These are phyloP conservation scores for Mola mola DNA, from an alignment of 2,113 vertebrate genomes.

Conservation along the genomic window DNA sequence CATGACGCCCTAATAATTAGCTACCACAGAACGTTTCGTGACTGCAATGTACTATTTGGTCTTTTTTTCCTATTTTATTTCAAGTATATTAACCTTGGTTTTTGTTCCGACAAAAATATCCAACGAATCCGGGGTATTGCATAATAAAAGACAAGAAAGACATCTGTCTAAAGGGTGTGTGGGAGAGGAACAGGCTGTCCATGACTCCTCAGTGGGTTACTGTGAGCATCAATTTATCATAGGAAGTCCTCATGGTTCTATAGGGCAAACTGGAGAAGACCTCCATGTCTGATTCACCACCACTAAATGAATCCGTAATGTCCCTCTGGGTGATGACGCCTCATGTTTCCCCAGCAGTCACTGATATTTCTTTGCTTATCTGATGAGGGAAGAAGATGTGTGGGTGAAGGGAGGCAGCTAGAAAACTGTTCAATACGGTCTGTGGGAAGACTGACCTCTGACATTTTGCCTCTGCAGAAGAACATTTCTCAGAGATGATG, in stretches of 20 bases:
- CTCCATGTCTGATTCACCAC: slow-evolving; percentile 10
- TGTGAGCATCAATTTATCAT: background rate
- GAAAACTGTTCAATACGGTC: slow-evolving; percentile 40
- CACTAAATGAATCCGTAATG: slow-evolving; percentile 27
- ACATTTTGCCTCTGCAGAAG: slow-evolving; percentile 36
- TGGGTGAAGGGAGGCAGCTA: slow-evolving; percentile 25
- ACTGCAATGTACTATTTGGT: background rate
- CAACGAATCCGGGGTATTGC: no score
- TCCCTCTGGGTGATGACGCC: slow-evolving; percentile 11
- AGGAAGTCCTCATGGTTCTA: slow-evolving; percentile 11
- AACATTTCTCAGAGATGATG: slow-evolving; percentile 10
- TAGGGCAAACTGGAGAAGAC: slow-evolving; percentile 12
- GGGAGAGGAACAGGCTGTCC: background rate
- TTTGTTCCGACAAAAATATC: no score
- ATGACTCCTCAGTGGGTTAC: background rate
- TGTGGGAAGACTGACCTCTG: slow-evolving; percentile 55
- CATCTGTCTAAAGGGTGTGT: background rate
- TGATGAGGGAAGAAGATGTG: slow-evolving; percentile 14
- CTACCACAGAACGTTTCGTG: no score
- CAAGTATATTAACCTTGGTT: no score
- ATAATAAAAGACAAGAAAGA: no score
- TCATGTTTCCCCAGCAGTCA: slow-evolving; percentile 20
- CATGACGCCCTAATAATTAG: no score
- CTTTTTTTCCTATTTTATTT: no score
- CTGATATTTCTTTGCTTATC: slow-evolving; percentile 29